Evolutionary conservation across 2,888 invertebrate species (phyloP).

Genomic region (Ochropacha duplaris): DNA sequence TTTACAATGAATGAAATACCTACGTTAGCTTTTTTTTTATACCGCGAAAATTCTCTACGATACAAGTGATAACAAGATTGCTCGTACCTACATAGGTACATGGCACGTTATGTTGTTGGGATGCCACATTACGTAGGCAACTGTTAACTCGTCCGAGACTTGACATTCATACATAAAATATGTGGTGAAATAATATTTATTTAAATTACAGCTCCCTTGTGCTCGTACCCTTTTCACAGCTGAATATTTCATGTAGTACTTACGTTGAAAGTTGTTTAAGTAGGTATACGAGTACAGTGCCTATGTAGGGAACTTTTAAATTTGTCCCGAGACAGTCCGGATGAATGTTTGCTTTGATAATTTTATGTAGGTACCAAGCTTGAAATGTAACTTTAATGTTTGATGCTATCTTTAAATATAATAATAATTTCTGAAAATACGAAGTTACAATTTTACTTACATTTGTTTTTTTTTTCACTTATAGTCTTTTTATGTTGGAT

Average conservation of each 20-base stretch:
- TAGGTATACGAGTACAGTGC: too few relatives aligned
- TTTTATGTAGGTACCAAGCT: too few relatives aligned
- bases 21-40: not conserved
- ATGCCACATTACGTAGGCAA: constrained; percentile 1
- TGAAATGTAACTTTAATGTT: not conserved
- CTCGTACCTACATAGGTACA: constrained; percentile 1
- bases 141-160: constrained; percentile 4
- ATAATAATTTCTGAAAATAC: too few relatives aligned
- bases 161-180: constrained; percentile 51
- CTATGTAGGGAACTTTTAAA: not conserved
- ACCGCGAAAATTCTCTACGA: not conserved
- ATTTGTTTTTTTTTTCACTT: too few relatives aligned
- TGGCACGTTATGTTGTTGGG: constrained; percentile 1
- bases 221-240: constrained; percentile 42
- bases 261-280: constrained; percentile 18
- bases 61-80: constrained; percentile 3
- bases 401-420: not conserved
- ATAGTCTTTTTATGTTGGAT: too few relatives aligned
- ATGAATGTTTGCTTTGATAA: not conserved
- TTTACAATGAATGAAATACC: not conserved
- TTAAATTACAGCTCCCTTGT: constrained; percentile 57
- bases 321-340: not conserved
- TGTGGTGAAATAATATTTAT: constrained; percentile 63
- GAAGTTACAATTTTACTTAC: too few relatives aligned
- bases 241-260: constrained; percentile 53